phyloP scores from a whole-genome alignment of 2,113 vertebrate species.

The Mesitornis unicolor region DNA sequence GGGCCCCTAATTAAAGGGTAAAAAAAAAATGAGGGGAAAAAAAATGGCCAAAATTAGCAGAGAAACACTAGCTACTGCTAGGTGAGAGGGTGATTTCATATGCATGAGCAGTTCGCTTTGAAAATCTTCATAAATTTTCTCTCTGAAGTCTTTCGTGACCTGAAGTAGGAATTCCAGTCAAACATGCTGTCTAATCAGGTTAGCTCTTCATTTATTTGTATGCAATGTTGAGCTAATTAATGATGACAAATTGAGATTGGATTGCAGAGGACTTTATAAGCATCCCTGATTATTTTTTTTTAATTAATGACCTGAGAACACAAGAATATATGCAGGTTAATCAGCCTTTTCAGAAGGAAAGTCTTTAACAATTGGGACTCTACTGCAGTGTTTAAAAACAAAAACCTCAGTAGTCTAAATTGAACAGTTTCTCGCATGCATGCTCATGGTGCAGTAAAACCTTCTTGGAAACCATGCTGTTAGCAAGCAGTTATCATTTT shows the following conservation, averaged over 20 bases:
- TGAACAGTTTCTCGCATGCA: not conserved
- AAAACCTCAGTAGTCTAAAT: not conserved
- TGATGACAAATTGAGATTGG: constrained; percentile 66
- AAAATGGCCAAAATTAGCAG: not conserved
- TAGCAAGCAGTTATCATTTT: not conserved
- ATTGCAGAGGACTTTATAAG: constrained; percentile 56
- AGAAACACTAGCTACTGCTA: not conserved
- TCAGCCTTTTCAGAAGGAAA: constrained; percentile 29
- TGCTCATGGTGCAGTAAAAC: not conserved
- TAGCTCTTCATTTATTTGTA: constrained; percentile 50
- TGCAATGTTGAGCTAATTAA: constrained; percentile 58
- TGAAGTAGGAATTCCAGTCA: constrained; percentile 58
- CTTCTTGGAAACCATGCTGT: not conserved
- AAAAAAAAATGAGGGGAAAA: not conserved
- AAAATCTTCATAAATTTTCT: constrained; percentile 18
- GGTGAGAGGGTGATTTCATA: not conserved
- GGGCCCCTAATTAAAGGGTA: not conserved
- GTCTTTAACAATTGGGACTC: not conserved
- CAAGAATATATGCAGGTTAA: constrained; percentile 1
- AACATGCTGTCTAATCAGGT: constrained; percentile 53
- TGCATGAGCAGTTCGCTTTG: constrained; percentile 10
- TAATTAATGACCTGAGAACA: constrained; percentile 23
- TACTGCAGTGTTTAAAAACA: not conserved
- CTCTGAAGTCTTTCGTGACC: constrained; percentile 40
- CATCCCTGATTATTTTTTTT: constrained; percentile 37